phyloP scores from a whole-genome alignment of 1,140 invertebrate species.

The Bradysia coprophila region DNA sequence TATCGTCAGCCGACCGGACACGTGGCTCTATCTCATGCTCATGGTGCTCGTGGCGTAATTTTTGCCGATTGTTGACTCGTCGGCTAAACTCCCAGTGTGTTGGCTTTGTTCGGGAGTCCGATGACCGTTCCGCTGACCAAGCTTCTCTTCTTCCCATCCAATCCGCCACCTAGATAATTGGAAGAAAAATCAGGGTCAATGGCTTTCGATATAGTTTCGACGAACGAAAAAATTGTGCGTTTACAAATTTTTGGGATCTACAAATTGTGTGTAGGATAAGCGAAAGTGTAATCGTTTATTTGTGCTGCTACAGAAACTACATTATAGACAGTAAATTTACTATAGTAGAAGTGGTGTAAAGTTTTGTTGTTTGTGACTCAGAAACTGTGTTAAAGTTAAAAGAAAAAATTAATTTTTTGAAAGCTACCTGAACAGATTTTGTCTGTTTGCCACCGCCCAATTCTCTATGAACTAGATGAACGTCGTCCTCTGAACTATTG shows the following conservation, averaged over 20 bases:
- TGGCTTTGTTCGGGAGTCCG: slow-evolving; percentile 37
- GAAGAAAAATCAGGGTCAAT: background rate
- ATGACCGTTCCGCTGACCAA: slow-evolving; percentile 50
- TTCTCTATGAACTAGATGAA: slow-evolving; percentile 42
- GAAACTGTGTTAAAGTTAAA: too few relatives aligned
- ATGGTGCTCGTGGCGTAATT: slow-evolving; percentile 8
- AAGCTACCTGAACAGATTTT: slow-evolving; percentile 41
- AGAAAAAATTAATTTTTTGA: background rate
- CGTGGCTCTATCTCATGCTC: slow-evolving; percentile 8
- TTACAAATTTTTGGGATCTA: background rate
- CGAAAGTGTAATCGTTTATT: too few relatives aligned
- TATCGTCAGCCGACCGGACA: slow-evolving; percentile 16
- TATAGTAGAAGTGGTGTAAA: too few relatives aligned
- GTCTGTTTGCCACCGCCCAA: slow-evolving; percentile 42
- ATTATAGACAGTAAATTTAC: too few relatives aligned
- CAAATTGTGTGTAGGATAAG: background rate
- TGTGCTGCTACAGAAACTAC: too few relatives aligned
- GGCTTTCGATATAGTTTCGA: too few relatives aligned
- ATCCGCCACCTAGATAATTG: slow-evolving; percentile 27
- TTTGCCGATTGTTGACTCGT: slow-evolving; percentile 18
- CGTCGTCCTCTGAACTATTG: slow-evolving; percentile 50
- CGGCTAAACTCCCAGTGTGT: slow-evolving; percentile 56
- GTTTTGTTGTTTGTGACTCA: too few relatives aligned
- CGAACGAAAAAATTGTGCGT: background rate
- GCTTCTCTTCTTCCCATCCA: slow-evolving; percentile 52